Conservation (phyloP, 1,140 invertebrate species). For the Sweltsa coloradensis region DNA sequence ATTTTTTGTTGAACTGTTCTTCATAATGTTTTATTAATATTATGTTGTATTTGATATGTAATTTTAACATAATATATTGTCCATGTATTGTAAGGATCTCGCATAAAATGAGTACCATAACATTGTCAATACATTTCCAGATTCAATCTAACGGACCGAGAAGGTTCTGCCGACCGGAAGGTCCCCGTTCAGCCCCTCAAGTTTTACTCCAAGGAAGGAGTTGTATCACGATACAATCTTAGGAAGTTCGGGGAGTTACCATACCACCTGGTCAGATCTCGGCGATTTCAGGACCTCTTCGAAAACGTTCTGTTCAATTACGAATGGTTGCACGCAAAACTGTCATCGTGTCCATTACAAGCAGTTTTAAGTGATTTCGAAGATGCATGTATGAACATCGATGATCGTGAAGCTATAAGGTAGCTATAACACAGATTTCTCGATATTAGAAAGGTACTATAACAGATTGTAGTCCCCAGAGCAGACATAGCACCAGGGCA, state of each 20-base stretch:
- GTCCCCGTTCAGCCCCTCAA: constrained; percentile 92
- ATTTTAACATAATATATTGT: no score
- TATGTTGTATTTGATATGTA: no score
- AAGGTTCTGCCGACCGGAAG: constrained; percentile 89
- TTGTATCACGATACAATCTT: constrained; percentile 73
- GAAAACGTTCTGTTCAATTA: constrained; percentile 94
- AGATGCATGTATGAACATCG: constrained; percentile 76
- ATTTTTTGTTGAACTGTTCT: no score
- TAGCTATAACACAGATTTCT: constrained; percentile 23
- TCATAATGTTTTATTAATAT: no score
- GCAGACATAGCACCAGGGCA: no score
- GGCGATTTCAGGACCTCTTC: constrained; percentile 86
- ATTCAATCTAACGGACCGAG: constrained; percentile 77
- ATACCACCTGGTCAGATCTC: constrained; percentile 82
- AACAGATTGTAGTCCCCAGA: no score
- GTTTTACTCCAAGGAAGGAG: constrained; percentile 80
- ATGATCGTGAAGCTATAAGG: constrained; percentile 72
- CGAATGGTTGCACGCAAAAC: constrained; percentile 92
- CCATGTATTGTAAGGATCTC: no score
- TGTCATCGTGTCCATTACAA: constrained; percentile 89
- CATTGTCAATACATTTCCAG: no score
- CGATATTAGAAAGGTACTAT: no score
- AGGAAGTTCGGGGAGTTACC: constrained; percentile 93
- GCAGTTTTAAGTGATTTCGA: constrained; percentile 91
- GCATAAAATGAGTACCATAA: no score